Evolutionary conservation across 2,113 vertebrate species (phyloP).

Genomic region (Balaeniceps rex): DNA sequence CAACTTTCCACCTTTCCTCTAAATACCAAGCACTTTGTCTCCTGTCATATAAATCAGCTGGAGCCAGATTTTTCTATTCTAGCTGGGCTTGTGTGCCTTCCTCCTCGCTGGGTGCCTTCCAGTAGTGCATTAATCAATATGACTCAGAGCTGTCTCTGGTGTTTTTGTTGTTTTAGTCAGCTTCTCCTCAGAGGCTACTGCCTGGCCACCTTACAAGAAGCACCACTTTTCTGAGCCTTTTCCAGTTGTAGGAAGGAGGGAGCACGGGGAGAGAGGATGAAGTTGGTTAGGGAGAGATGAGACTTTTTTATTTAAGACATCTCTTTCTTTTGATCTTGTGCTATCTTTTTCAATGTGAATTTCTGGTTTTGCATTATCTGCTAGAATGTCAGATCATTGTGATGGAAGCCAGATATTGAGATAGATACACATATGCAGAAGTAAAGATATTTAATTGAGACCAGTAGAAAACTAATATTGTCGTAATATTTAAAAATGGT

Average conservation of each 20-base stretch:
- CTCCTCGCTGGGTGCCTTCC: conserved; percentile 34
- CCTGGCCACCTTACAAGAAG: neutral
- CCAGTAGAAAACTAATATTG: conserved; percentile 37
- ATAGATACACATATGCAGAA: neutral
- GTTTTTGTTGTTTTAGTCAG: conserved; percentile 25
- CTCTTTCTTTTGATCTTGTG: neutral
- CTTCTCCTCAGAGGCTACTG: neutral
- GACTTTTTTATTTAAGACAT: neutral
- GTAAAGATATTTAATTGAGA: conserved; percentile 46
- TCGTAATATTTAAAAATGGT: conserved; percentile 53
- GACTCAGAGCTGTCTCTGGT: neutral
- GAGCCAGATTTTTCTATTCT: conserved; percentile 51
- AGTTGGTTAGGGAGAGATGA: neutral
- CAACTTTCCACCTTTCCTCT: conserved; percentile 38
- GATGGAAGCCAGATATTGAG: neutral
- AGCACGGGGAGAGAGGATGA: neutral
- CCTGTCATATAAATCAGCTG: conserved; percentile 42
- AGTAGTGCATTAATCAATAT: conserved; percentile 54
- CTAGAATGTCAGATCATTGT: neutral
- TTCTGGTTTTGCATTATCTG: neutral
- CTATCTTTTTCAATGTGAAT: neutral
- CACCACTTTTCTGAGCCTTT: neutral
- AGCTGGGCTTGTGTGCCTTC: conserved; percentile 50
- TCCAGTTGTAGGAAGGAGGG: neutral
- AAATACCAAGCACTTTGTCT: conserved; percentile 53